Evolutionary conservation across 2,888 invertebrate species (phyloP).

Genomic region (Urechis unicinctus): DNA sequence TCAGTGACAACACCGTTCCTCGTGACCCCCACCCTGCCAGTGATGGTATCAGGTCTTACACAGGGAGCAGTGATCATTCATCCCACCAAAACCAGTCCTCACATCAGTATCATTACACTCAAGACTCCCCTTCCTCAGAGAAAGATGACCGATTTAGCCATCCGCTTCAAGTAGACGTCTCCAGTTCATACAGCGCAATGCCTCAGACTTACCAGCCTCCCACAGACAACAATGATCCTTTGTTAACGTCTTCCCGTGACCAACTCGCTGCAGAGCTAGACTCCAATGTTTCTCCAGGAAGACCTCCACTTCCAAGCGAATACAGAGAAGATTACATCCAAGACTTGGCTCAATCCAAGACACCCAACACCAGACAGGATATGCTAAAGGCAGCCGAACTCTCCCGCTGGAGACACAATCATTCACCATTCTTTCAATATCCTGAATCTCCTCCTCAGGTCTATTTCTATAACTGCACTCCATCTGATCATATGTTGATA

Average conservation of each 20-base stretch:
- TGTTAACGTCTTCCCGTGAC: neutral
- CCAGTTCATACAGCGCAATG: neutral
- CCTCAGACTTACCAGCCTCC: neutral
- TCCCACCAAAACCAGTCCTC: too few relatives aligned
- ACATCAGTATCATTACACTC: too few relatives aligned
- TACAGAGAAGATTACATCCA: slow-evolving; percentile 33
- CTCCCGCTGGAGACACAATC: slow-evolving; percentile 27
- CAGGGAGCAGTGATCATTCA: too few relatives aligned
- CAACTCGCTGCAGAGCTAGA: neutral
- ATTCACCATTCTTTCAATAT: slow-evolving; percentile 39
- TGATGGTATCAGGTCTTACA: too few relatives aligned
- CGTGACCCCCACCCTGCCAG: too few relatives aligned
- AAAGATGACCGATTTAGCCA: neutral
- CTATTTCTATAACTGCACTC: neutral
- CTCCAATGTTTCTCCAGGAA: too few relatives aligned
- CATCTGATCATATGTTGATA: neutral
- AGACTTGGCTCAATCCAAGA: slow-evolving; percentile 35
- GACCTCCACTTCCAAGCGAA: slow-evolving; percentile 40
- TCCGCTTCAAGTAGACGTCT: neutral
- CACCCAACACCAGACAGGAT: slow-evolving; percentile 33
- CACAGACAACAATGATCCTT: neutral
- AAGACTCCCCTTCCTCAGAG: too few relatives aligned
- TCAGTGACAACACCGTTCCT: too few relatives aligned
- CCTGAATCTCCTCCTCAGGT: slow-evolving; percentile 28
- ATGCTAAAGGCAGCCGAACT: slow-evolving; percentile 29